Evolutionary conservation across 2,113 vertebrate genomes (phyloP), one percentile per base, ranked within the genome.

Genomic region (Laterallus jamaicensis): DNA sequence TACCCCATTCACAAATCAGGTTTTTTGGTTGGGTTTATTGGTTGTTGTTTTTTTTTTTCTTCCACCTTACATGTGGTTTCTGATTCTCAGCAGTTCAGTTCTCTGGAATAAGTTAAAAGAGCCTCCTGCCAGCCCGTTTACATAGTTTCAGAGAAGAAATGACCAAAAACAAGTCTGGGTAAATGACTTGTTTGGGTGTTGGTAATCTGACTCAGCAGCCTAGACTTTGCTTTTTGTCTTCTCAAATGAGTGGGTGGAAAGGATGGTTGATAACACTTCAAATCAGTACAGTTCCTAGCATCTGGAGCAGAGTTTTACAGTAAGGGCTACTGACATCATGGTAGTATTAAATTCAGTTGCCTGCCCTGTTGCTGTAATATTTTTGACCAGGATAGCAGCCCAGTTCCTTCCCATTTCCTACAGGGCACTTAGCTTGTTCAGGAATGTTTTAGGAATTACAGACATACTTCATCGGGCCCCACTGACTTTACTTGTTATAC

Each of bases 191-290:
- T 89, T 91, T 92, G 82, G 40, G 76, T 86, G 66, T 94, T 95
- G 93, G 81, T 64, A 86, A 83, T 71, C 62, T 96, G 82, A 96
- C 77, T 96, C 90, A 95, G 82, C 80, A 84, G 35, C 37, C 66
- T 73, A 90, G 82, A 83, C 49, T 56, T 70, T 81, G 73, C 86
- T 86, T 90, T 95, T 96, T 94, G 75, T 96, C 76, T 93, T 93
- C 64, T 77, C 12, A 40, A 32, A 55, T 42, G 88, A 84, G n/a
- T 85, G 80, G 32, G 76, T 87, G 66, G 54, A 77, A 88, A 37
- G 58, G 17, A 50, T 70, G 81, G 35, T 19, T 64, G 85, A 91
- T 88, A 96, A 76, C 32, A 84, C 86, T 94, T 96, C 69, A 95
- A 79, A 94, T 73, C 15, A 60, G 15, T 1, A 1, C 56, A 86